Percentiles rank a stretch among this genome's conserved stretches.
These are phyloP conservation scores for Valencia hispanica DNA, from an alignment of 2,797 vertebrate species.

Conservation along the genomic window DNA sequence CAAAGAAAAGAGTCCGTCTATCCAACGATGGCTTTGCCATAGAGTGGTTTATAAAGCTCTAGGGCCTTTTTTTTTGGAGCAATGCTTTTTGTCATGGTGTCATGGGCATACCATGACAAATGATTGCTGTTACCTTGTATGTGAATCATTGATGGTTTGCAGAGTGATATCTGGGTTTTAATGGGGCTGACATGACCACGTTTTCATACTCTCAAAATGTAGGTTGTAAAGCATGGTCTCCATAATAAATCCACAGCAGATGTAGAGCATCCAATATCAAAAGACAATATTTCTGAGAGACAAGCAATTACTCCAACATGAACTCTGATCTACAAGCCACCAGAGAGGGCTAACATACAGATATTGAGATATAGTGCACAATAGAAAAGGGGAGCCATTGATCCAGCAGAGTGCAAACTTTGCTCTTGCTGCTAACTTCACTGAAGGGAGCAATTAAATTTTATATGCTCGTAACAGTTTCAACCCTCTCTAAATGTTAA, in stretches of 20 bases:
- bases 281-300: conserved; percentile 64
- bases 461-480: conserved; percentile 82
- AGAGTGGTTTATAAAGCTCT: conserved; percentile 51
- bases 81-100: conserved; percentile 45
- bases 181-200: not conserved
- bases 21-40: conserved; percentile 24
- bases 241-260: conserved; percentile 53
- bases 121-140: not conserved
- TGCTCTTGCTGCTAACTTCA: conserved; percentile 78
- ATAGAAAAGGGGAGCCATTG: conserved; percentile 76
- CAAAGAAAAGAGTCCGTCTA: conserved; percentile 25
- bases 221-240: conserved; percentile 47
- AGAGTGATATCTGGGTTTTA: not conserved
- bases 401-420: conserved; percentile 77
- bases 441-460: conserved; percentile 81
- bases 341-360: conserved; percentile 59
- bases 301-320: conserved; percentile 65
- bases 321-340: conserved; percentile 70
- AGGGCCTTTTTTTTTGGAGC: conserved; percentile 48
- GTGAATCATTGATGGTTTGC: not conserved
- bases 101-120: conserved; percentile 44
- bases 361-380: conserved; percentile 73
- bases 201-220: conserved; percentile 32
- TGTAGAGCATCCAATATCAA: conserved; percentile 55
- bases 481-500: conserved; percentile 81